phyloP scores from a whole-genome alignment of 2,113 vertebrate genomes.

The Acanthochromis polyacanthus region DNA sequence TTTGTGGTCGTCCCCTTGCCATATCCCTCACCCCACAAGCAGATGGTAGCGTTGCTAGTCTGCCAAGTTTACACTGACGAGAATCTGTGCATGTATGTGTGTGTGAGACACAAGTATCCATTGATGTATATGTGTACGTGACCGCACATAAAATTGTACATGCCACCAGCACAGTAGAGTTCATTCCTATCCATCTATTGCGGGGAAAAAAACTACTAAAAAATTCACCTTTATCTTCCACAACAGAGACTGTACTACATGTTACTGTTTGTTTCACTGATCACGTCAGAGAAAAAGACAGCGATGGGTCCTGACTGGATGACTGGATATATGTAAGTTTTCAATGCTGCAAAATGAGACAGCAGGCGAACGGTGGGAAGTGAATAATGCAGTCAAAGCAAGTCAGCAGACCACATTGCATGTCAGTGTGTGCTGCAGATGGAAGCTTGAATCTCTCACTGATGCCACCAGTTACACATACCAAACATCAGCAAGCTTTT shows the following conservation, averaged over 20 bases:
- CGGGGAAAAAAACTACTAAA: slow-evolving; percentile 22
- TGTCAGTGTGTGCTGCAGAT: slow-evolving; percentile 72
- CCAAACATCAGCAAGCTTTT: slow-evolving; percentile 33
- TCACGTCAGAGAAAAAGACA: slow-evolving; percentile 33
- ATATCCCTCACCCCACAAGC: slow-evolving; percentile 75
- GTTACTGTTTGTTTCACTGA: slow-evolving; percentile 49
- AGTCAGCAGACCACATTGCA: slow-evolving; percentile 51
- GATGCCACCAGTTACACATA: slow-evolving; percentile 51
- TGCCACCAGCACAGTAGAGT: slow-evolving; percentile 60
- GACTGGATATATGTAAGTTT: slow-evolving; percentile 61
- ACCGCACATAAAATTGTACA: slow-evolving; percentile 58
- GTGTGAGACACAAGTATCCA: slow-evolving; percentile 31
- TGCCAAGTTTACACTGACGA: slow-evolving; percentile 78
- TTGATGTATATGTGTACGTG: slow-evolving; percentile 45
- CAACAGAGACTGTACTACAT: slow-evolving; percentile 22
- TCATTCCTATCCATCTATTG: slow-evolving; percentile 53
- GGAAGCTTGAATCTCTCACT: slow-evolving; percentile 45
- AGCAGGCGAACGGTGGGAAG: slow-evolving; percentile 41
- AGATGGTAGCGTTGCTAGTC: slow-evolving; percentile 73
- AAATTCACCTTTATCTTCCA: slow-evolving; percentile 41
- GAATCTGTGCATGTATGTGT: slow-evolving; percentile 54
- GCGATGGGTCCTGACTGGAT: slow-evolving; percentile 60
- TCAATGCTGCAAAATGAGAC: slow-evolving; percentile 30
- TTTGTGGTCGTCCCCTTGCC: slow-evolving; percentile 69
- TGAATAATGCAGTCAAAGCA: slow-evolving; percentile 33